Conservation (phyloP, 2,888 invertebrate genomes). For the Rhimphoctona megacephalus region DNA sequence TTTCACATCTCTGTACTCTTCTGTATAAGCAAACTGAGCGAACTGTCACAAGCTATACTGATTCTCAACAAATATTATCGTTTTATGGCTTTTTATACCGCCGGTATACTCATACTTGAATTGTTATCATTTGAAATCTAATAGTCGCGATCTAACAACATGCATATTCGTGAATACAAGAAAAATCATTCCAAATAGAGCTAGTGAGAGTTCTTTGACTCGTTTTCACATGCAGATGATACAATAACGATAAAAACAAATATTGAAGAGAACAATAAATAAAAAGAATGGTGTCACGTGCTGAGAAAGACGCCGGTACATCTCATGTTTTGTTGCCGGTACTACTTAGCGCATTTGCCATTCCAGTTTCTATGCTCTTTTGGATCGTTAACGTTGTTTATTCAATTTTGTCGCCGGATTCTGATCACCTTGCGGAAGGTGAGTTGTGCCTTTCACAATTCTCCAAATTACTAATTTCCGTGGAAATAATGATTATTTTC, state of each 20-base stretch:
- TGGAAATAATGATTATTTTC: background rate
- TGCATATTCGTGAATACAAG: background rate
- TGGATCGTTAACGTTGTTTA: slow-evolving; percentile 91
- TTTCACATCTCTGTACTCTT: background rate
- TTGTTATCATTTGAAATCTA: background rate
- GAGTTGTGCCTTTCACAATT: slow-evolving; percentile 24
- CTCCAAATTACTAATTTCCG: slow-evolving; percentile 43
- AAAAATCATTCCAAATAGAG: background rate
- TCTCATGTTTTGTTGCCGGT: slow-evolving; percentile 86
- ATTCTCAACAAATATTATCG: background rate
- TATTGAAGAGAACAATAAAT: background rate
- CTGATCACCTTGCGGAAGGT: slow-evolving; percentile 85
- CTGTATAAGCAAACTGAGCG: background rate
- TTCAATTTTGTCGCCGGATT: slow-evolving; percentile 86
- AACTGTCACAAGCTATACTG: background rate
- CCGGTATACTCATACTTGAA: background rate
- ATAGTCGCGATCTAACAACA: background rate
- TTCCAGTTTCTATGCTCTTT: slow-evolving; percentile 91
- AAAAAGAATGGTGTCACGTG: slow-evolving; percentile 60
- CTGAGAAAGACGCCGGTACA: slow-evolving; percentile 46
- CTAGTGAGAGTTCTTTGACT: background rate
- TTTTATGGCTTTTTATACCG: background rate
- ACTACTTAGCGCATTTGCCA: slow-evolving; percentile 88
- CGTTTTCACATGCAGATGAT: background rate
- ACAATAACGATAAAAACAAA: background rate